These are phyloP conservation scores for Cirrhinus mrigala DNA, from an alignment of 2,797 vertebrate genomes.

Conservation along the genomic window DNA sequence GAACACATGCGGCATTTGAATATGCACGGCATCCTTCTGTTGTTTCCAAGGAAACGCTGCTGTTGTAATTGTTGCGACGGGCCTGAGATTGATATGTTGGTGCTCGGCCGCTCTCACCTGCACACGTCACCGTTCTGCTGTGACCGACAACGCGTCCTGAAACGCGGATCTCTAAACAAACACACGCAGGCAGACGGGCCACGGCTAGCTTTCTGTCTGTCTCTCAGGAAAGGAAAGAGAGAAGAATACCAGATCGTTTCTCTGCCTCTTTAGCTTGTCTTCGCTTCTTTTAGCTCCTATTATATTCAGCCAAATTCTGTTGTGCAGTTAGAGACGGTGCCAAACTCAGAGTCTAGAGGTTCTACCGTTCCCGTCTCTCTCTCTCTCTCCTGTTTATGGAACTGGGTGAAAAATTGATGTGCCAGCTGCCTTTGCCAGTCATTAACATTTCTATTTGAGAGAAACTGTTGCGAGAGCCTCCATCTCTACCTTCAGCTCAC, in stretches of 20 bases:
- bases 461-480: conserved; percentile 65
- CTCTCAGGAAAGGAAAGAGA: background rate
- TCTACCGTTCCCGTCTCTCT: background rate
- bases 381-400: conserved; percentile 21
- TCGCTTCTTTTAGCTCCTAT: conserved; percentile 5
- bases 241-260: background rate
- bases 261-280: background rate
- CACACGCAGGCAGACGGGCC: background rate
- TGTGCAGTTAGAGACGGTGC: conserved; percentile 19
- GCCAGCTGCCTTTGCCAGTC: conserved; percentile 69
- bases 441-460: conserved; percentile 79
- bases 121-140: background rate
- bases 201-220: conserved; percentile 1
- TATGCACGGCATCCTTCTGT: conserved; percentile 53
- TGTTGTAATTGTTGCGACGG: conserved; percentile 43
- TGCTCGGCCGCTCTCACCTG: background rate
- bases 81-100: conserved; percentile 8
- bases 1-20: conserved; percentile 49
- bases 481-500: conserved; percentile 66
- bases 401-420: conserved; percentile 66
- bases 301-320: conserved; percentile 52
- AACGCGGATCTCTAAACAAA: background rate
- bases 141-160: background rate
- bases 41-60: conserved; percentile 62
- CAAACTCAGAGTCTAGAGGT: conserved; percentile 7